Percentiles rank a stretch among this genome's conserved stretches.
These are phyloP conservation scores for Molossus molossus DNA, from an alignment of 2,797 vertebrate species.

Conservation along the genomic window DNA sequence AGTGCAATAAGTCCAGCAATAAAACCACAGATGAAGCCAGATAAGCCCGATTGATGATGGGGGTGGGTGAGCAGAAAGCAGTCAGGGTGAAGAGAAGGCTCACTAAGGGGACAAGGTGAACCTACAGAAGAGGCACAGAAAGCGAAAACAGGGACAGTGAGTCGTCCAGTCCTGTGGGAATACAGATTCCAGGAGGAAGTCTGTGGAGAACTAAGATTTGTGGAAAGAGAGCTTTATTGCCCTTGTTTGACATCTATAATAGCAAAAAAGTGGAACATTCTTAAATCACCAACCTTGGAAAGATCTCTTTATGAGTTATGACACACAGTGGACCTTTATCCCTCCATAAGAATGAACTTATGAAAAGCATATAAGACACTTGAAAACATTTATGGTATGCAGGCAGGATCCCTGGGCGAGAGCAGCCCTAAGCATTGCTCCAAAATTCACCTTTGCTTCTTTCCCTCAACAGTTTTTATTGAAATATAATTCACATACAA, in stretches of 20 bases:
- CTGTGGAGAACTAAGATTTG: conserved; percentile 19
- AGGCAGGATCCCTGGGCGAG: background rate
- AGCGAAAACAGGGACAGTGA: background rate
- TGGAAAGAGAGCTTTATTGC: background rate
- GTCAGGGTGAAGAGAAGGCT: background rate
- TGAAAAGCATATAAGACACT: background rate
- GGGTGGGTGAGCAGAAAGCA: background rate
- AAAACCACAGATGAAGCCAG: background rate
- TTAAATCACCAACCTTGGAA: conserved; percentile 24
- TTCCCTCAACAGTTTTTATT: background rate
- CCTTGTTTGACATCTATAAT: conserved; percentile 5
- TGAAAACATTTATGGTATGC: background rate
- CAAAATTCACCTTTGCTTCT: conserved; percentile 22
- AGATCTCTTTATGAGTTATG: background rate
- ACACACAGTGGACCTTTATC: background rate
- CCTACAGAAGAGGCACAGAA: background rate
- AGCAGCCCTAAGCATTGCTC: background rate
- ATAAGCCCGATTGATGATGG: background rate
- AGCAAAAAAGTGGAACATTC: conserved; percentile 15
- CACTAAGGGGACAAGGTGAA: background rate
- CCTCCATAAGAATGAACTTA: conserved; percentile 21
- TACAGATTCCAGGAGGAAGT: background rate
- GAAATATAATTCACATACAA: conserved; percentile 34
- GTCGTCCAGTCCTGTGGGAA: background rate
- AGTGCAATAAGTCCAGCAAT: background rate